Conservation (phyloP, 2,888 invertebrate genomes). For the Polydrusus tereticollis region DNA sequence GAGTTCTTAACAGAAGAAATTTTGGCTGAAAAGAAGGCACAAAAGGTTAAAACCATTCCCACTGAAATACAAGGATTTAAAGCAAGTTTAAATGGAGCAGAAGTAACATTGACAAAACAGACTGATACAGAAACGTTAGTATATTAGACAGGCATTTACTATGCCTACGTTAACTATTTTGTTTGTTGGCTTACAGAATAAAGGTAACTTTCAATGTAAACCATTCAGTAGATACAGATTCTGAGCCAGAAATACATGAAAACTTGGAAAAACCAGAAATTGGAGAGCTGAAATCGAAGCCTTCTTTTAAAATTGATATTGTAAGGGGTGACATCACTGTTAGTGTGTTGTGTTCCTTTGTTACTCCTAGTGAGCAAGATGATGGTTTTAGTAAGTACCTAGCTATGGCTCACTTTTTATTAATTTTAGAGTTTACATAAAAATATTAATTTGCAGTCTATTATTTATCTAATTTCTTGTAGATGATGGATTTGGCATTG, state of each 20-base stretch:
- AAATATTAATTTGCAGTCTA: background rate
- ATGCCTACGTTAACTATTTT: no score
- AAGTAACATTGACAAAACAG: constrained; percentile 85
- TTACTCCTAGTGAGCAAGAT: constrained; percentile 73
- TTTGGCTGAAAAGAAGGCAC: constrained; percentile 87
- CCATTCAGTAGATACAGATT: constrained; percentile 91
- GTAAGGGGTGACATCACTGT: constrained; percentile 82
- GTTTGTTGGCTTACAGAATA: constrained; percentile 71
- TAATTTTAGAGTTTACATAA: background rate
- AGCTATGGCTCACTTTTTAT: no score
- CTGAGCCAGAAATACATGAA: constrained; percentile 75
- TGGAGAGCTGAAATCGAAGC: constrained; percentile 90
- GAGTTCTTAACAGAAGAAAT: constrained; percentile 96
- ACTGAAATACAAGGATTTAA: constrained; percentile 85
- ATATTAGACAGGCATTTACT: background rate
- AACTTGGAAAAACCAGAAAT: constrained; percentile 79
- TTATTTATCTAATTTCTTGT: constrained; percentile 57
- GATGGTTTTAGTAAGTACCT: constrained; percentile 78
- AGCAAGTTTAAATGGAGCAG: constrained; percentile 84
- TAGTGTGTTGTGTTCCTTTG: constrained; percentile 88
- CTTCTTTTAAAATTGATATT: constrained; percentile 91
- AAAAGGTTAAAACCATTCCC: constrained; percentile 81
- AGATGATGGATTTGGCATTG: constrained; percentile 94
- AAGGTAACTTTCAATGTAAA: constrained; percentile 91
- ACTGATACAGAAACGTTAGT: constrained; percentile 79